Evolutionary conservation across 2,113 vertebrate species (phyloP).

Genomic region (Psittacula cyanocephala): DNA sequence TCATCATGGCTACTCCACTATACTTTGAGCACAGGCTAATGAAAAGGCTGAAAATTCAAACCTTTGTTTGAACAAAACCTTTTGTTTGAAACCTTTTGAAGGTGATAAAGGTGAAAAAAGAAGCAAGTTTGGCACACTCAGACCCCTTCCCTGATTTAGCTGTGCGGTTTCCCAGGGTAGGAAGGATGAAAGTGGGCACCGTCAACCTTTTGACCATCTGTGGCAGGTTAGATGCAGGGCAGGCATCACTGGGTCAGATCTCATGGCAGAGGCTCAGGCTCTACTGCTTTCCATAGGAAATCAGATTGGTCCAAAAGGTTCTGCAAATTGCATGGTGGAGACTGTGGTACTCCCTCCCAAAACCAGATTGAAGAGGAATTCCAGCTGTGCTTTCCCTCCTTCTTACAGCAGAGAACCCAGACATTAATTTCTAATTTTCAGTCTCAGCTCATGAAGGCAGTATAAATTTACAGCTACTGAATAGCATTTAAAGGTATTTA

Average conservation of each 20-base stretch:
- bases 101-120: neutral
- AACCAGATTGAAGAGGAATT: neutral
- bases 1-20: neutral
- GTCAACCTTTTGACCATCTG: accelerated
- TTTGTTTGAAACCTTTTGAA: too few species aligned
- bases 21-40: neutral
- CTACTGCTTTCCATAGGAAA: neutral
- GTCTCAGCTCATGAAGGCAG: neutral
- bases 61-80: too few species aligned
- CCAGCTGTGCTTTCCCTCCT: neutral
- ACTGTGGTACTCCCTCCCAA: neutral
- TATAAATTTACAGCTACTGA: neutral
- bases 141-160: neutral
- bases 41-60: neutral
- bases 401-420: neutral
- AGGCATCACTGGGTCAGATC: neutral
- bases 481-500: neutral
- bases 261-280: neutral
- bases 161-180: neutral
- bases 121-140: neutral
- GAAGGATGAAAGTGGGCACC: neutral
- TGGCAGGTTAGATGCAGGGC: neutral
- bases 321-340: neutral
- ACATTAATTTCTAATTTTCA: neutral
- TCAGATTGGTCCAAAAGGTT: neutral